phyloP scores from a whole-genome alignment of 2,797 vertebrate species.

The Alauda arvensis region DNA sequence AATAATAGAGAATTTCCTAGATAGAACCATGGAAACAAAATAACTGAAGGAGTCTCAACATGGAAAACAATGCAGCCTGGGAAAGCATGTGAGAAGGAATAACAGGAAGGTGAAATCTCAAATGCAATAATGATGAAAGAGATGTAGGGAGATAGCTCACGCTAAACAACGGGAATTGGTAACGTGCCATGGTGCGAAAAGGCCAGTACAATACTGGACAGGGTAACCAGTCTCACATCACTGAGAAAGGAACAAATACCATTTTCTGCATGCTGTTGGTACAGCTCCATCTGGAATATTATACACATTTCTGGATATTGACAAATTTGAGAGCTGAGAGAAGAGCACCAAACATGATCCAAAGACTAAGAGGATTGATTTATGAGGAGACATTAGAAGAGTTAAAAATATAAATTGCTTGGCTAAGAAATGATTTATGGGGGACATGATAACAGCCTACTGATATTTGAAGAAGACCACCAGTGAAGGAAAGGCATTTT shows the following conservation, averaged over 20 bases:
- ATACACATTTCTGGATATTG: background rate
- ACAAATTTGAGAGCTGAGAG: constrained; percentile 22
- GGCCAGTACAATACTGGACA: background rate
- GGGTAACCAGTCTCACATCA: background rate
- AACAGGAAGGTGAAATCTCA: constrained; percentile 32
- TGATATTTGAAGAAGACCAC: constrained; percentile 38
- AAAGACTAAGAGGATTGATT: constrained; percentile 7
- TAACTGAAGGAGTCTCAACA: background rate
- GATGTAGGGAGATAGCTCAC: constrained; percentile 26
- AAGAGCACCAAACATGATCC: constrained; percentile 23
- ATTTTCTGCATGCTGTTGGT: background rate
- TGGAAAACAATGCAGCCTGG: background rate
- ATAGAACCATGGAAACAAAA: constrained; percentile 5
- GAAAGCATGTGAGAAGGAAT: background rate
- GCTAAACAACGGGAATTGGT: constrained; percentile 18
- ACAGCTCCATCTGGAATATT: background rate
- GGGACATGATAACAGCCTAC: background rate
- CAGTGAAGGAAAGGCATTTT: background rate
- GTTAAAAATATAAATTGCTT: constrained; percentile 36
- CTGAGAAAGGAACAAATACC: background rate
- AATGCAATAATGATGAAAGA: constrained; percentile 51
- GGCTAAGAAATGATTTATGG: constrained; percentile 30
- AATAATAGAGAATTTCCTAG: constrained; percentile 1
- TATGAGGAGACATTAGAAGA: constrained; percentile 24
- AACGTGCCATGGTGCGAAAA: constrained; percentile 15